phyloP scores from a whole-genome alignment of 2,888 invertebrate species.

The Athalia rosae region DNA sequence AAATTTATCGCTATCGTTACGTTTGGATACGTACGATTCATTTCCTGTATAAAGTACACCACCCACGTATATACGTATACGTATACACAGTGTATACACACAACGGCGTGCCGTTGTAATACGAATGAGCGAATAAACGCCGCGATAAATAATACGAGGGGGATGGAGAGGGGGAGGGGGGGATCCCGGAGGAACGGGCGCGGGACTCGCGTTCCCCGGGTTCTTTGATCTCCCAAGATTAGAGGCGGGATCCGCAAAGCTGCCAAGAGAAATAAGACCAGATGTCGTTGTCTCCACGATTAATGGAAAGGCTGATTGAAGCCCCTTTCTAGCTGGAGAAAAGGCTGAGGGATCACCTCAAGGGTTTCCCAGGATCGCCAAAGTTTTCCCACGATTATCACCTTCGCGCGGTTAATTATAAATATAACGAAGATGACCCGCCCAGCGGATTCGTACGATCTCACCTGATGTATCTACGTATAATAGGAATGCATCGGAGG shows the following conservation, averaged over 20 bases:
- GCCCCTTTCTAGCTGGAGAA: background rate
- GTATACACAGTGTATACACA: no score
- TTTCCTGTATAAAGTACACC: background rate
- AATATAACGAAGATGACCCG: no score
- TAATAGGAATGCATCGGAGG: no score
- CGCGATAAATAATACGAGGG: background rate
- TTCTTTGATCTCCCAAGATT: background rate
- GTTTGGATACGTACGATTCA: background rate
- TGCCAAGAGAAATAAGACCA: background rate
- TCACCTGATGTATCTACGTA: no score
- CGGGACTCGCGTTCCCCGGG: background rate
- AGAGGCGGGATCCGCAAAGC: background rate
- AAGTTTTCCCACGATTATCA: background rate
- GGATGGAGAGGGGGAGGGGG: background rate
- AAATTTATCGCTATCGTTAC: slow-evolving; percentile 8
- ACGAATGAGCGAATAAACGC: background rate
- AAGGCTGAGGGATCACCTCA: slow-evolving; percentile 1
- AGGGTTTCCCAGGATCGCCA: background rate
- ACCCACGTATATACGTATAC: no score
- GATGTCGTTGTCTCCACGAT: background rate
- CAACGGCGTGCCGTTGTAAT: background rate
- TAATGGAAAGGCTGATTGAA: slow-evolving; percentile 17
- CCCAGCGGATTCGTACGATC: no score
- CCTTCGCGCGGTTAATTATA: slow-evolving; percentile 22
- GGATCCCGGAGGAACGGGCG: background rate